A percentile compares a stretch with the other conserved stretches of the same genome.
Evolutionary conservation across 1,140 invertebrate genomes (phyloP).

Genomic region (Pararge aegeria): DNA sequence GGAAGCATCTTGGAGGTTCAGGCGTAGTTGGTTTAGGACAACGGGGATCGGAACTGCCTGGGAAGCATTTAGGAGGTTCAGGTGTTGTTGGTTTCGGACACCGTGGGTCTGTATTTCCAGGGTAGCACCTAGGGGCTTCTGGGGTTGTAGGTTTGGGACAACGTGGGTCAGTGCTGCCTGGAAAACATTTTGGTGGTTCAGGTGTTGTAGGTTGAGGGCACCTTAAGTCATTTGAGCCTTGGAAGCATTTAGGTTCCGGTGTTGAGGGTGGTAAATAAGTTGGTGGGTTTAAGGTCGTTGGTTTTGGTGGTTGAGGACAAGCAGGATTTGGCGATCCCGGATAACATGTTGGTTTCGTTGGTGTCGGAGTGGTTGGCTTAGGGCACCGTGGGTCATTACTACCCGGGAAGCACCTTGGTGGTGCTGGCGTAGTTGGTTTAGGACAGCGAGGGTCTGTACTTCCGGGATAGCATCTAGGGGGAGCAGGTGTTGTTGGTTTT

Average conservation of each 20-base stretch:
- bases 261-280: constrained; percentile 25
- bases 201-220: constrained; percentile 59
- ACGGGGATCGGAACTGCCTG: not conserved
- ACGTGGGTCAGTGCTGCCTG: constrained; percentile 62
- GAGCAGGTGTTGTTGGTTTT: constrained; percentile 4
- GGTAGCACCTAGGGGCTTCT: constrained; percentile 57
- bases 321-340: constrained; percentile 41
- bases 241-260: constrained; percentile 36
- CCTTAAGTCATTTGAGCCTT: constrained; percentile 58
- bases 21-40: constrained; percentile 43
- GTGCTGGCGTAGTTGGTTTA: constrained; percentile 22
- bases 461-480: constrained; percentile 11
- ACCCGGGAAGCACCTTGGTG: constrained; percentile 47
- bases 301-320: not conserved
- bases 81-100: constrained; percentile 55
- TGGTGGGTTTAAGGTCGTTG: constrained; percentile 25
- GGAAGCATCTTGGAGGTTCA: constrained; percentile 53
- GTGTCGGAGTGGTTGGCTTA: constrained; percentile 34
- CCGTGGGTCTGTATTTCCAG: constrained; percentile 71
- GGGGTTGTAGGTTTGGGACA: constrained; percentile 67
- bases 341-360: constrained; percentile 46
- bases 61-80: constrained; percentile 35
- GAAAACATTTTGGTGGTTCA: constrained; percentile 45
- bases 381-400: constrained; percentile 46
- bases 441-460: constrained; percentile 10